Conservation (phyloP, 2,797 vertebrate species). For the Gallinago stenura region DNA sequence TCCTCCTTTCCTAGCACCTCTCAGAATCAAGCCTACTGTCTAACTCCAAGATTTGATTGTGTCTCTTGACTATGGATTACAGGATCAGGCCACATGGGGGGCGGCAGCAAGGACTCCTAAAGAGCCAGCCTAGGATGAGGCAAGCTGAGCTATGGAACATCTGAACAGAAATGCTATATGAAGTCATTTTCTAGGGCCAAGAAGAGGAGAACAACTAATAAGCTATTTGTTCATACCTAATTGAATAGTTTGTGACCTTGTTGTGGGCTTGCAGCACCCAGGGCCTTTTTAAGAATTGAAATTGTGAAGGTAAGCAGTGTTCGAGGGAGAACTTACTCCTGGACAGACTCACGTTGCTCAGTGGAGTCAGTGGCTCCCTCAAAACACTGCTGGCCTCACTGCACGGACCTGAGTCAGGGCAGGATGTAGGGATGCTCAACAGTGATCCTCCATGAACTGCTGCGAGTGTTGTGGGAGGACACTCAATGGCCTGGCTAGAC, state of each 20-base stretch:
- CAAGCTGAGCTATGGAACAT: background rate
- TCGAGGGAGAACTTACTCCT: background rate
- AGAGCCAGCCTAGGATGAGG: background rate
- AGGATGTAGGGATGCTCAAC: background rate
- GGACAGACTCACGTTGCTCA: background rate
- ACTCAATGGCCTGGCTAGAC: background rate
- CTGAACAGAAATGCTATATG: background rate
- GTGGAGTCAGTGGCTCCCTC: background rate
- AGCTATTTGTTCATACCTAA: background rate
- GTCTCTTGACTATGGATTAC: background rate
- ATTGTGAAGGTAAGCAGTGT: background rate
- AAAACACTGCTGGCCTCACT: background rate
- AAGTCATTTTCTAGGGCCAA: background rate
- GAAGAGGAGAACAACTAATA: background rate
- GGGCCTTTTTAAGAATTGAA: background rate
- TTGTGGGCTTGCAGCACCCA: background rate
- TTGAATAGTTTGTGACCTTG: background rate
- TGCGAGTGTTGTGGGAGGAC: fast-evolving
- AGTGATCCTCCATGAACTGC: background rate
- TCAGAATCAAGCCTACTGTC: background rate
- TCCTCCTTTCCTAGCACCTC: background rate
- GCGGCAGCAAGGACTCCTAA: background rate
- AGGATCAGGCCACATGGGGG: background rate
- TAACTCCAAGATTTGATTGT: background rate
- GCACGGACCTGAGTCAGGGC: background rate